Conservation (phyloP, 2,113 vertebrate species). For the Ploceus nigricollis region DNA sequence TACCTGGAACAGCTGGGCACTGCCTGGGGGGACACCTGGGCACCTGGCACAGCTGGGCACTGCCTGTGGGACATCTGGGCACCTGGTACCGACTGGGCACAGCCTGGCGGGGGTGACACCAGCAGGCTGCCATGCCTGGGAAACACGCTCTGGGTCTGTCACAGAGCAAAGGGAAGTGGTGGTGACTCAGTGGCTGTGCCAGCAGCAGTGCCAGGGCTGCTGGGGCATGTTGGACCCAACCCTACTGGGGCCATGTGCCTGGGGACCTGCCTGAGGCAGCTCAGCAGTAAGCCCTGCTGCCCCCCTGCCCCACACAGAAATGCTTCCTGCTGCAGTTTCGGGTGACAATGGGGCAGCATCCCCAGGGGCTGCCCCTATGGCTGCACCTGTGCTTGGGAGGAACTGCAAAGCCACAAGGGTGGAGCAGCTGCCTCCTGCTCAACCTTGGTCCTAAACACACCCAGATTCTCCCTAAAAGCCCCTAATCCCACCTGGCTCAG, state of each 20-base stretch:
- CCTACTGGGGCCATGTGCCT: neutral
- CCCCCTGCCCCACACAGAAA: neutral
- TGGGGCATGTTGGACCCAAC: neutral
- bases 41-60: neutral
- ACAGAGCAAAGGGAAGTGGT: neutral
- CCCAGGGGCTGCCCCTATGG: neutral
- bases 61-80: neutral
- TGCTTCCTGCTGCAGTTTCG: constrained; percentile 45
- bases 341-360: neutral
- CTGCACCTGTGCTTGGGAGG: neutral
- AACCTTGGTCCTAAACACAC: neutral
- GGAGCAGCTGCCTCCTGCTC: neutral
- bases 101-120: neutral
- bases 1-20: neutral
- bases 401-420: neutral
- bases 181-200: neutral
- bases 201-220: neutral
- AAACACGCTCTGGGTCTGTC: neutral
- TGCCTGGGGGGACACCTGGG: neutral
- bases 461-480: constrained; percentile 45
- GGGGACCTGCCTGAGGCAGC: neutral
- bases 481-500: constrained; percentile 47
- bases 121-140: neutral
- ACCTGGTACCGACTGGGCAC: neutral
- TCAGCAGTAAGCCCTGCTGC: neutral